A percentile compares a stretch with the other conserved stretches of the same genome.
Evolutionary conservation across 2,888 invertebrate genomes (phyloP).

Genomic region (Xiphydria camelus): DNA sequence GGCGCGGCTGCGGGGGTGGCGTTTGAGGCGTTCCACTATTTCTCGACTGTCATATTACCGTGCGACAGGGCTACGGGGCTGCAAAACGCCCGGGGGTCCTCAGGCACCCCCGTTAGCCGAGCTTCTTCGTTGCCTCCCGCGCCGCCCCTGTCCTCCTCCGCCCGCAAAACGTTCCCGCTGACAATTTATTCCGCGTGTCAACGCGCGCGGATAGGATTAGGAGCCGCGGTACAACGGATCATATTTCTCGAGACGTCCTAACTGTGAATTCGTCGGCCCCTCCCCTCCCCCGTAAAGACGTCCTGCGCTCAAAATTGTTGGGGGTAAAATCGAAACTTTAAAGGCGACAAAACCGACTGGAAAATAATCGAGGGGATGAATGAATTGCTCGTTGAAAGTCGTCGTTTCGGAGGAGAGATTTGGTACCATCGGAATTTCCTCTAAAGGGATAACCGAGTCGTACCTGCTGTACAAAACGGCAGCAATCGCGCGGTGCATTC

Average conservation of each 20-base stretch:
- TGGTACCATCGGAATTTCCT: too few species aligned
- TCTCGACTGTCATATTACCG: slow-evolving; percentile 48
- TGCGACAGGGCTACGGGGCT: slow-evolving; percentile 33
- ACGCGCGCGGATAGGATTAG: slow-evolving; percentile 11
- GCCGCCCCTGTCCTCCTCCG: slow-evolving; percentile 15
- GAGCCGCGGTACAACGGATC: slow-evolving; percentile 2
- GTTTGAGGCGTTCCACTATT: slow-evolving; percentile 40
- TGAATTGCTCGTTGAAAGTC: too few species aligned
- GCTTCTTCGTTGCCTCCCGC: slow-evolving; percentile 11
- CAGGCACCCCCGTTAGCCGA: slow-evolving; percentile 4
- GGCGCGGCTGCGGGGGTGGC: not conserved
- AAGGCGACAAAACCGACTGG: too few species aligned
- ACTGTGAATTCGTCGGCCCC: too few species aligned
- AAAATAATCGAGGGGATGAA: too few species aligned
- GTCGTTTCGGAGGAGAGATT: too few species aligned
- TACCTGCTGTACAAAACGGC: too few species aligned
- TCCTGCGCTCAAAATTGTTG: too few species aligned
- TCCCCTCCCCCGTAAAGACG: too few species aligned
- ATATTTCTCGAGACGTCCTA: not conserved
- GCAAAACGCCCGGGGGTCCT: not conserved
- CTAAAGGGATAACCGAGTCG: too few species aligned
- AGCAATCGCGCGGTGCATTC: not conserved
- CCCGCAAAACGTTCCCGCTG: slow-evolving; percentile 17
- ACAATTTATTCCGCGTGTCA: slow-evolving; percentile 24
- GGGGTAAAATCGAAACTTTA: too few species aligned